A percentile compares a stretch with the other conserved stretches of the same genome.
Evolutionary conservation across 2,888 invertebrate species (phyloP).

Genomic region (Parthenolecanium corni): DNA sequence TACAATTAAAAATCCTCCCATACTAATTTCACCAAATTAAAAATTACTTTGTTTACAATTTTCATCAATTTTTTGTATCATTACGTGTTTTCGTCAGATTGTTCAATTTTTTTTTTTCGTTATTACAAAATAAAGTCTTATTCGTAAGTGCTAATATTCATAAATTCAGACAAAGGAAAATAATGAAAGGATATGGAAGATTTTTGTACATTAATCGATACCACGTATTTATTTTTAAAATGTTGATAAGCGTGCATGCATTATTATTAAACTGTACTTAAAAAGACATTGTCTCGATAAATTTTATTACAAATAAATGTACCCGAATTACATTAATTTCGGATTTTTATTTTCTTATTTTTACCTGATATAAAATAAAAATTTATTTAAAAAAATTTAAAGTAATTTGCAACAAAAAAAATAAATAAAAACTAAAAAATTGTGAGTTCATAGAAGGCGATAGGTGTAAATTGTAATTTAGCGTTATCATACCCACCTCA

Average conservation of each 20-base stretch:
- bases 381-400: no score
- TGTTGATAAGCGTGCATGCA: neutral
- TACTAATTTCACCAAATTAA: neutral
- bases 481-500: neutral
- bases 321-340: neutral
- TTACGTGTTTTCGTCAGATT: neutral
- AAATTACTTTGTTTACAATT: neutral
- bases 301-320: neutral
- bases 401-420: no score
- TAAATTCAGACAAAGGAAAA: neutral
- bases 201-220: no score
- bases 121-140: neutral
- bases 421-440: no score
- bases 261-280: neutral
- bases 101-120: neutral
- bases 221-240: no score
- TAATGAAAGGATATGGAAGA: no score
- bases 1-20: no score
- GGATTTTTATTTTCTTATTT: constrained; percentile 4
- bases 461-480: constrained; percentile 1
- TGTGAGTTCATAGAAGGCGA: neutral
- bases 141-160: neutral
- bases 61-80: neutral
- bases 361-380: neutral
- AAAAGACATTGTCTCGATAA: neutral